phyloP scores from a whole-genome alignment of 37 sponge, comb jelly and placozoan species.

The Beroe forskalii region DNA sequence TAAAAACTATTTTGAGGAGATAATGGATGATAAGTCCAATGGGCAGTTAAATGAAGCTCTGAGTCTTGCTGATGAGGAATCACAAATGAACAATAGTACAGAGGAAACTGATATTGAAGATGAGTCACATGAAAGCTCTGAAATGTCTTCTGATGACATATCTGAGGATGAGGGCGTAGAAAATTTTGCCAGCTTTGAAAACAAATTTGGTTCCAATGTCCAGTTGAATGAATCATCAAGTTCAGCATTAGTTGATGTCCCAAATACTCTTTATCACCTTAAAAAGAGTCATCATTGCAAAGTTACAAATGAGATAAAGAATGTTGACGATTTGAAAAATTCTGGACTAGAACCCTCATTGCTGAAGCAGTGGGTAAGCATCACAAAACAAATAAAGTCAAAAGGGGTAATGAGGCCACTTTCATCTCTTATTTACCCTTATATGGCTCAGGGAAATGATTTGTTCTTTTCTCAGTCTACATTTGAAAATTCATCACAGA shows the following conservation, averaged over 20 bases:
- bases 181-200: neutral
- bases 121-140: neutral
- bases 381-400: slow-evolving; percentile 24
- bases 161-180: slow-evolving; percentile 2
- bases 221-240: neutral
- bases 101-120: neutral
- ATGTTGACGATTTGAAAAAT: neutral
- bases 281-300: neutral
- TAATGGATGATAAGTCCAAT: neutral
- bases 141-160: neutral
- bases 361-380: slow-evolving; percentile 17
- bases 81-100: neutral
- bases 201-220: neutral
- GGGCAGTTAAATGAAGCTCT: too few relatives aligned
- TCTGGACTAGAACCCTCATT: slow-evolving; percentile 19
- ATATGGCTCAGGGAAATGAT: slow-evolving; percentile 69
- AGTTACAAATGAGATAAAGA: neutral
- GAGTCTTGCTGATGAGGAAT: neutral
- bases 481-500: slow-evolving; percentile 77
- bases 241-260: neutral
- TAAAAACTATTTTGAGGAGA: slow-evolving; percentile 15
- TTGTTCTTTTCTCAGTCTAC: slow-evolving; percentile 73
- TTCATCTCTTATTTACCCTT: neutral
- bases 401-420: slow-evolving; percentile 31
- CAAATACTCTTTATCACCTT: neutral